Base-by-base conservation (phyloP, 2,113 vertebrate genomes). In the Cottus gobio region DNA sequence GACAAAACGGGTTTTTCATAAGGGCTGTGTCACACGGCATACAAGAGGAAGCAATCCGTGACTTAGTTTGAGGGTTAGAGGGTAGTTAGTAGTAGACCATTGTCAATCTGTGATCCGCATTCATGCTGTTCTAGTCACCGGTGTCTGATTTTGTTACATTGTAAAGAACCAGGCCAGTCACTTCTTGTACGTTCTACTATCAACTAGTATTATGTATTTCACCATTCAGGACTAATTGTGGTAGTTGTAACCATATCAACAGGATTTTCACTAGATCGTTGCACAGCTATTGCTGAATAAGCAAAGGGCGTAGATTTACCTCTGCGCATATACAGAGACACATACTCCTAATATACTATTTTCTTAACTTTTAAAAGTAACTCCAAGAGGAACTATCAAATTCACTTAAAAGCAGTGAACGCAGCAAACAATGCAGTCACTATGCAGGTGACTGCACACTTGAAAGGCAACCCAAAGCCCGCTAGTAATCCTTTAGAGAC, bases 401-500 rank as follows among this genome's bases (percentile, higher is more conserved):
- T 52, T 42, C 30, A 54, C 3, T 58, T 0, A 39, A 44, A 31
- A 71, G 6, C 24, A 39, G n/a, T 20, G 11, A 68, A 26, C 3
- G 28, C 4, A 7, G n/a, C 24, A 69, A 58, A 58, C 26, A 60
- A 15, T 18, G 39, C 31, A 18, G 28, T 37, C 44, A 39, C 30
- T 57, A n/a, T 34, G 8, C 3, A 30, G 37, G 8, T 56, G 44
- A 69, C 34, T 34, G 34, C 34, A 44, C 28, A 44, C 16, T 50
- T 30, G 4, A 42, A 56, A 36, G 42, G 0, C 16, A 63, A 30
- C 60, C 31, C 22, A 30, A 54, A 75, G 34, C 71, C 64, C 48
- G 26, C 57, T 36, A 5, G n/a, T 31, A 48, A 76, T 46, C 39
- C 37, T 76, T 77, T 42, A 15, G 36, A 74, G 85, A 64, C 73